Conservation (phyloP, 2,113 vertebrate genomes). For the Dromas ardeola region DNA sequence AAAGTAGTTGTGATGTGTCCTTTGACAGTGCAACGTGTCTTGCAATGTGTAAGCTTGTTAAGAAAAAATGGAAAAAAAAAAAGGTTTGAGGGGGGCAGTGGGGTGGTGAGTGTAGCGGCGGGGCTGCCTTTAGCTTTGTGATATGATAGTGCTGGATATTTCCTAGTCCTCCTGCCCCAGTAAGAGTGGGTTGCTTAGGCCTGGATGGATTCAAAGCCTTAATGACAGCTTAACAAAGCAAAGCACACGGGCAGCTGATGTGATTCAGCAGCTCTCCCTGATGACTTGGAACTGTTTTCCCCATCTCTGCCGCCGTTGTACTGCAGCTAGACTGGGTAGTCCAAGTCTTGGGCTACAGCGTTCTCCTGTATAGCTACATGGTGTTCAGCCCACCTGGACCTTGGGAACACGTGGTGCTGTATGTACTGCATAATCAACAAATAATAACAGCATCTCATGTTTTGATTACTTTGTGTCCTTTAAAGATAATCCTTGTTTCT, state of each 20-base stretch:
- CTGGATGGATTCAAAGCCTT: background rate
- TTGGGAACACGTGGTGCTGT: background rate
- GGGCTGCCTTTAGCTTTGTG: background rate
- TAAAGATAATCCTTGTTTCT: background rate
- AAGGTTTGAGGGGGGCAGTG: fast-evolving
- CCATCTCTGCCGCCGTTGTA: background rate
- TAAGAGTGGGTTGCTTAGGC: background rate
- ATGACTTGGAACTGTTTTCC: background rate
- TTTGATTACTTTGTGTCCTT: background rate
- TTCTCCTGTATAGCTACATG: fast-evolving
- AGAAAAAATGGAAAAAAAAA: background rate
- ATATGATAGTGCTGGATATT: background rate
- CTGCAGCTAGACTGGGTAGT: background rate
- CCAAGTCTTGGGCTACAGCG: background rate
- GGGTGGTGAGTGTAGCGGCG: fast-evolving
- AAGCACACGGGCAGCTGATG: background rate
- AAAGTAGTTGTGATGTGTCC: background rate
- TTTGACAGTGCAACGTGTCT: background rate
- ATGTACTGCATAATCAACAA: background rate
- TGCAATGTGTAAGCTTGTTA: background rate
- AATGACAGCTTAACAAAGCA: background rate
- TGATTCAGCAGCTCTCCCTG: background rate
- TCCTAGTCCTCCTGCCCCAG: background rate
- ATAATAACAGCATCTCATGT: background rate
- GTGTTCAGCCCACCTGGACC: background rate